Base-by-base conservation (phyloP, 2,113 vertebrate genomes). In the Hiodon alosoides region DNA sequence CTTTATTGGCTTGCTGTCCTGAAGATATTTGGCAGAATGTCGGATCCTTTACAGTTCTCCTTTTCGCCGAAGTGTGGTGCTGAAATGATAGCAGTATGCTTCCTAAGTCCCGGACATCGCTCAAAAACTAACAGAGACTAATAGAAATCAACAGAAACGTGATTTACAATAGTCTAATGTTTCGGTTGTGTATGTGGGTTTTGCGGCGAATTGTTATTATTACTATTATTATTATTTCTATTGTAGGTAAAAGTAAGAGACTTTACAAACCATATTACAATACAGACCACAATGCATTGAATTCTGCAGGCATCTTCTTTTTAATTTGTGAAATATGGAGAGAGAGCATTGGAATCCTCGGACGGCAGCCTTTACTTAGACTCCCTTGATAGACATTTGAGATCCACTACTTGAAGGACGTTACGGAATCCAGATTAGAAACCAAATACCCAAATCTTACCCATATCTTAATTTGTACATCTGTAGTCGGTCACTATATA, bases 401-500 rank as follows among this genome's bases (percentile, higher is more conserved):
- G 31, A 31, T 31, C 31, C 13, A 67, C 47, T 58, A 61, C 87
- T 91, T 89, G 89, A 86, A 79, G 85, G 85, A 87, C 89, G 90
- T 90, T 90, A 90, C 86, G 72, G 72, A 69, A 74, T 78, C 7
- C 7, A 31, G n/a, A 14, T 13, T 13, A 62, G 9, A 62, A 16
- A 62, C 60, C 3, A 62, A 13, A 16, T 62, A 17, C 60, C n/a
- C 13, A n/a, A 5, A 13, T 62, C 4, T 60, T 60, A 14, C 11
- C 59, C 14, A 62, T 62, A 4, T 11, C 17, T 16, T 11, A 17
- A 11, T n/a, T 16, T 16, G 11, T 11, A 11, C 60, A n/a, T 57
- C 5, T 57, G 10, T 57, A 57, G 31, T 57, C 5, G 5, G 10
- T 57, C 5, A 1, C 5, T 57, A 57, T 57, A 57, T 57, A 57